Conservation (phyloP, 2,888 invertebrate genomes). For the Pristionchus arcanus region DNA sequence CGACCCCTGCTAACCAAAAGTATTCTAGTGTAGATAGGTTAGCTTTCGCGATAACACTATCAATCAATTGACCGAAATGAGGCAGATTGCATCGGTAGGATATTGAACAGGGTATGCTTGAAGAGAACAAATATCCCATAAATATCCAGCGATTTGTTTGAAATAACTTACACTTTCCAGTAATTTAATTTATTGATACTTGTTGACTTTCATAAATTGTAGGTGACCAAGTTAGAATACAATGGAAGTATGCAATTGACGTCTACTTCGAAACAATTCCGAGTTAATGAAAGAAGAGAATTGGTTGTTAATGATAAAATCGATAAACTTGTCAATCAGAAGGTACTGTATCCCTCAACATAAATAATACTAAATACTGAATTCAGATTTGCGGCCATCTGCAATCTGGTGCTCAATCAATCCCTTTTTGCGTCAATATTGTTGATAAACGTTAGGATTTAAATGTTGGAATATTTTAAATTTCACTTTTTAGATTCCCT, state of each 20-base stretch:
- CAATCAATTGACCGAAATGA: no score
- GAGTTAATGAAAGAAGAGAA: conserved; percentile 38
- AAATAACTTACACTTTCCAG: no score
- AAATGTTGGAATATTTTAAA: not conserved
- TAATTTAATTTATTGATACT: no score
- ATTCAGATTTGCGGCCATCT: conserved; percentile 43
- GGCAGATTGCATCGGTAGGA: no score
- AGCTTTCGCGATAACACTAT: no score
- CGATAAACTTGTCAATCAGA: not conserved
- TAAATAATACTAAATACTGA: not conserved
- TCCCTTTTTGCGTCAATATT: conserved; percentile 46
- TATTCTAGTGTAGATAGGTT: no score
- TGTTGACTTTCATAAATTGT: not conserved
- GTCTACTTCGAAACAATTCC: conserved; percentile 26
- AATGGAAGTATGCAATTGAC: not conserved
- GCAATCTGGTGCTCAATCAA: conserved; percentile 31
- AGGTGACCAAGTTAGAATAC: conserved; percentile 31
- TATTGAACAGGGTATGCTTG: no score
- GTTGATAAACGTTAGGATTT: not conserved
- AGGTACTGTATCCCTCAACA: not conserved
- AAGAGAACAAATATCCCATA: no score
- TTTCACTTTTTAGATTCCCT: conserved; percentile 1
- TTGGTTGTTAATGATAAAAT: not conserved
- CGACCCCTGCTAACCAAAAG: no score
- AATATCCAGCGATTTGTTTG: no score